phyloP scores from a whole-genome alignment of 2,113 vertebrate genomes.

The Glaucidium brasilianum region DNA sequence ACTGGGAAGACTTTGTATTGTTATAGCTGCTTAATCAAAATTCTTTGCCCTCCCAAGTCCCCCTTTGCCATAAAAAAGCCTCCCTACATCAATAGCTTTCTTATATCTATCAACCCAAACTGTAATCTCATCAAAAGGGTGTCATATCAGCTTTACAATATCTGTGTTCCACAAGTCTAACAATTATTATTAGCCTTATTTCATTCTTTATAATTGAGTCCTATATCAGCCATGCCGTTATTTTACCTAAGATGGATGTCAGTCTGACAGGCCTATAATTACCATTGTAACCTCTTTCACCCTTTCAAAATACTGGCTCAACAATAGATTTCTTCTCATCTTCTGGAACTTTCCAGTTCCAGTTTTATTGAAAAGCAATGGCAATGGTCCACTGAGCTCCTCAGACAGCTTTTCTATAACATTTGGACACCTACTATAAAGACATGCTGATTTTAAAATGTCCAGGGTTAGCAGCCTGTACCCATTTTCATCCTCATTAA shows the following conservation, averaged over 20 bases:
- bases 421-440: not conserved
- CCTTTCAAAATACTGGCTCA: constrained; percentile 24
- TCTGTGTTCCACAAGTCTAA: not conserved
- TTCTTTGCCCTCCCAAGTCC: not conserved
- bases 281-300: not conserved
- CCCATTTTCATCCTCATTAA: not conserved
- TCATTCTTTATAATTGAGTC: constrained; percentile 9
- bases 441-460: not conserved
- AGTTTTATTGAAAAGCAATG: not conserved
- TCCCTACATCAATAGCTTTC: not conserved
- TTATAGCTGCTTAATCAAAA: not conserved
- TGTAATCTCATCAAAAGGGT: not conserved
- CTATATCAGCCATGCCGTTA: not conserved
- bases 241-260: constrained; percentile 14
- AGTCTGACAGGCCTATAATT: constrained; percentile 36
- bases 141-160: not conserved
- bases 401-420: not conserved
- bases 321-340: not conserved
- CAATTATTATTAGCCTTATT: constrained; percentile 20
- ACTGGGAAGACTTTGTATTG: not conserved
- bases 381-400: not conserved
- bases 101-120: not conserved
- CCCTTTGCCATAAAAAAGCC: not conserved
- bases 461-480: not conserved
- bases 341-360: not conserved